phyloP scores from a whole-genome alignment of 2,888 invertebrate species.

The Minunthozetes semirufus region DNA sequence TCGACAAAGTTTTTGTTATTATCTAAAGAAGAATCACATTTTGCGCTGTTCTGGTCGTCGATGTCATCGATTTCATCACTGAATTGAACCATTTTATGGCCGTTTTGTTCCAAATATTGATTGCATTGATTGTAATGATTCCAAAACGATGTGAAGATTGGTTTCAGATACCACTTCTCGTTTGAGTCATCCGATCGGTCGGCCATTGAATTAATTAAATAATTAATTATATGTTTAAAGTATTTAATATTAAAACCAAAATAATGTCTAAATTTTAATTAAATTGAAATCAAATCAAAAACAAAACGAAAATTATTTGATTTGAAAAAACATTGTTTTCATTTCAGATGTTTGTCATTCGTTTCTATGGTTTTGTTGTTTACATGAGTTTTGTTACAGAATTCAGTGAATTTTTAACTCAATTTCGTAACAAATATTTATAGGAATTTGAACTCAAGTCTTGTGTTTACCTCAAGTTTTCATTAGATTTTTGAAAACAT shows the following conservation, averaged over 20 bases:
- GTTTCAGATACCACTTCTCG: background rate
- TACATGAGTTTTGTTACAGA: background rate
- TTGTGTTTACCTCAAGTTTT: background rate
- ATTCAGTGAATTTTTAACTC: background rate
- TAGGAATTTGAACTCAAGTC: background rate
- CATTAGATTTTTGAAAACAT: too few species aligned
- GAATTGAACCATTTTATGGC: constrained; percentile 6
- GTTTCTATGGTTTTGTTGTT: background rate
- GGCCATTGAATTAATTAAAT: too few species aligned
- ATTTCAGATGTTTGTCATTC: background rate
- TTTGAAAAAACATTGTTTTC: too few species aligned
- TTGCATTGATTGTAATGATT: constrained; percentile 14
- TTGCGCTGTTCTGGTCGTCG: too few species aligned
- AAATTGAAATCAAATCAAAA: too few species aligned
- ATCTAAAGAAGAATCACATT: background rate
- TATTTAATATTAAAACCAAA: background rate
- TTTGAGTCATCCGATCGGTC: background rate
- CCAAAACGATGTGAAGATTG: constrained; percentile 1
- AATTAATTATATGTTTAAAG: too few species aligned
- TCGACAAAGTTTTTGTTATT: background rate
- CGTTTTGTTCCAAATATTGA: constrained; percentile 9
- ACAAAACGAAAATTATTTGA: too few species aligned
- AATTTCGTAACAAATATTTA: background rate
- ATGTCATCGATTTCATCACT: background rate
- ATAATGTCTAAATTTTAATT: background rate